These are phyloP conservation scores for Saturnia pavonia DNA, from an alignment of 2,888 invertebrate genomes.

Conservation along the genomic window DNA sequence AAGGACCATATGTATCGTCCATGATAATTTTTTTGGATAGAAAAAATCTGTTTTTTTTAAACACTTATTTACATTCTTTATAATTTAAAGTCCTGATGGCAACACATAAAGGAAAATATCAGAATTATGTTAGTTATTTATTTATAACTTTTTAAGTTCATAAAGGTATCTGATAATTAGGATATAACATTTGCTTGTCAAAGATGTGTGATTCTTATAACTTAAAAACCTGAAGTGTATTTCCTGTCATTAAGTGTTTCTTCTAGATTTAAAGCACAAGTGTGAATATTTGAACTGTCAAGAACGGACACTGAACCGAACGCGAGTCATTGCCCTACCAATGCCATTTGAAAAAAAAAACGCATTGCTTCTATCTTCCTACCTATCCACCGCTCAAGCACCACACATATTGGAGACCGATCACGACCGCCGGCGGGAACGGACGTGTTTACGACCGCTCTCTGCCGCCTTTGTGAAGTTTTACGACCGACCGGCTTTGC, in stretches of 20 bases:
- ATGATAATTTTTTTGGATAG: background rate
- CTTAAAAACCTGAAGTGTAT: constrained; percentile 45
- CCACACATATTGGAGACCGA: constrained; percentile 50
- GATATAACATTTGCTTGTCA: background rate
- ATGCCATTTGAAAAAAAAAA: constrained; percentile 76
- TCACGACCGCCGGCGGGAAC: too few relatives aligned
- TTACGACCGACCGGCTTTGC: too few relatives aligned
- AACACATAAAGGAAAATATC: too few relatives aligned
- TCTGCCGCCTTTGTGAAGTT: too few relatives aligned
- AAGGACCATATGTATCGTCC: too few relatives aligned
- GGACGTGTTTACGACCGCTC: too few relatives aligned
- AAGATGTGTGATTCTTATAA: background rate
- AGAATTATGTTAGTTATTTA: background rate
- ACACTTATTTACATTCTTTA: background rate
- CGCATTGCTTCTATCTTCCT: constrained; percentile 70
- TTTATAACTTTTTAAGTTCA: background rate
- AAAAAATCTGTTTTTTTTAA: background rate
- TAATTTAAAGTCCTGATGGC: background rate
- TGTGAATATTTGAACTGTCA: constrained; percentile 81
- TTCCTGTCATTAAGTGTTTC: constrained; percentile 67
- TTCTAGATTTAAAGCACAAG: constrained; percentile 62
- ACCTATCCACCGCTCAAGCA: constrained; percentile 55
- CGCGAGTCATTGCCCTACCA: constrained; percentile 76
- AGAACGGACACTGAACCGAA: constrained; percentile 80
- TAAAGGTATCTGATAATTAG: background rate